Evolutionary conservation across 2,113 vertebrate genomes (phyloP).

Genomic region (Tenebrosternarchus preto): DNA sequence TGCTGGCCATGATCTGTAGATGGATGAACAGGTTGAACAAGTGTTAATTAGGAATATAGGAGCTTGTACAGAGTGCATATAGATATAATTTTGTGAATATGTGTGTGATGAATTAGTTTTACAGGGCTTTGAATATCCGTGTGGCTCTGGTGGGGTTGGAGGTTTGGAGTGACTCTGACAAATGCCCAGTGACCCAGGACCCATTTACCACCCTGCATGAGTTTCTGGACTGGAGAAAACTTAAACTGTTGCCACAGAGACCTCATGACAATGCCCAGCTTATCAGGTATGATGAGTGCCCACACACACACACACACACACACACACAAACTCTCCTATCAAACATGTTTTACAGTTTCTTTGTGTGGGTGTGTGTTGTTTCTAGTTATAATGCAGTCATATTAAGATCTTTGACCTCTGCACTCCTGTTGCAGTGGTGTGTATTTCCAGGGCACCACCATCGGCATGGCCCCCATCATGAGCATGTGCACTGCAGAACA

Average conservation of each 20-base stretch:
- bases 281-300: constrained; percentile 79
- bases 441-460: constrained; percentile 95
- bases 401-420: neutral
- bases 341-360: neutral
- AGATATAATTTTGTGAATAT: neutral
- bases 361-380: neutral
- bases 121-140: constrained; percentile 90
- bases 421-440: constrained; percentile 79
- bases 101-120: constrained; percentile 77
- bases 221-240: constrained; percentile 95
- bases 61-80: neutral
- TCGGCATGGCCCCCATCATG: constrained; percentile 98
- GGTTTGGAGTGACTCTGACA: constrained; percentile 92
- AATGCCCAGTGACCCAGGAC: constrained; percentile 89
- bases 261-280: constrained; percentile 95
- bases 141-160: constrained; percentile 93
- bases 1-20: neutral
- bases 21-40: neutral
- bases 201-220: constrained; percentile 92
- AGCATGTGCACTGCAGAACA: constrained; percentile 97
- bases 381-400: neutral
- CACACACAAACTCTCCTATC: no score
- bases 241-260: constrained; percentile 87
- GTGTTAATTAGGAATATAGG: neutral
- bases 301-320: neutral